These are phyloP conservation scores for Tridacna gigas DNA, from an alignment of 2,888 invertebrate species.

Conservation along the genomic window DNA sequence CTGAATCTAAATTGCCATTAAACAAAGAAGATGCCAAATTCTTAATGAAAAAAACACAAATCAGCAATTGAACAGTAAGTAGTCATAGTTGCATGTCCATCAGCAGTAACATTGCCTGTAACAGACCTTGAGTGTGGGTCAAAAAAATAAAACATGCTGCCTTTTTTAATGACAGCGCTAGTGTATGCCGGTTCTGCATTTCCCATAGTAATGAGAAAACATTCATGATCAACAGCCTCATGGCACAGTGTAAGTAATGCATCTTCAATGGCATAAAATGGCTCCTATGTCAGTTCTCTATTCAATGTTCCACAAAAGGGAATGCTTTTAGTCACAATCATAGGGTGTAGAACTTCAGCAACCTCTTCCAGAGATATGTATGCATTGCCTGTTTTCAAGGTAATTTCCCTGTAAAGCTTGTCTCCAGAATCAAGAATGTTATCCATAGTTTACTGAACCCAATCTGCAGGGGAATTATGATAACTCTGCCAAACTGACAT, in stretches of 20 bases:
- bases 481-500: not conserved
- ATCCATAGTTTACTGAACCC: not conserved
- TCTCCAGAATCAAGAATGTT: slow-evolving; percentile 4
- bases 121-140: slow-evolving; percentile 25
- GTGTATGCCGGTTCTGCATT: slow-evolving; percentile 17
- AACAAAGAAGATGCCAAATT: not conserved
- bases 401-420: not conserved
- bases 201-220: slow-evolving; percentile 23
- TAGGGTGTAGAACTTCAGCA: not conserved
- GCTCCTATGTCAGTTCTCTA: not conserved
- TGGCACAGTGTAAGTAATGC: not conserved
- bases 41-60: slow-evolving; percentile 5
- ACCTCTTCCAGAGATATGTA: slow-evolving; percentile 9
- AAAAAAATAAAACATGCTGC: slow-evolving; percentile 7
- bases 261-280: not conserved
- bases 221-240: not conserved
- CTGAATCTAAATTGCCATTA: not conserved
- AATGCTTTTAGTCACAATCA: not conserved
- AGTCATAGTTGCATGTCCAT: slow-evolving; percentile 24
- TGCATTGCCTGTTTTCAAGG: not conserved
- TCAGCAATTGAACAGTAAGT: not conserved
- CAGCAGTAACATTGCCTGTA: slow-evolving; percentile 12
- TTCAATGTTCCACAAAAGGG: not conserved
- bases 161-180: slow-evolving; percentile 19
- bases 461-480: not conserved